phyloP scores from a whole-genome alignment of 2,113 vertebrate species.

The Gobio gobio region DNA sequence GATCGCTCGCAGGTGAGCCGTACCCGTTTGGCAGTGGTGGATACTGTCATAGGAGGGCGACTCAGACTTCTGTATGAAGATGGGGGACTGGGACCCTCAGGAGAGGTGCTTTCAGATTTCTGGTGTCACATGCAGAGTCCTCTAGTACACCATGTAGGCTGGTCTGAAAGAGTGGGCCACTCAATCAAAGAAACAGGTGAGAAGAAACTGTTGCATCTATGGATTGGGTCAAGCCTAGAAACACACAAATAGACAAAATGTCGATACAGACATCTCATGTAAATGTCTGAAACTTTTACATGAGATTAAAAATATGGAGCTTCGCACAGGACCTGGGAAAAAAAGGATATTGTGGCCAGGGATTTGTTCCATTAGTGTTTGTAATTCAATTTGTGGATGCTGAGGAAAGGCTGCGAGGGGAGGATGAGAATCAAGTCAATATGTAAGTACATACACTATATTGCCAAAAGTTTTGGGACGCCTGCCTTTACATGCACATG shows the following conservation, averaged over 20 bases:
- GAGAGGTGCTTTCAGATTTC: slow-evolving; percentile 76
- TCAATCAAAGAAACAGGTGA: slow-evolving; percentile 80
- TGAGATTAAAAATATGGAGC: neutral
- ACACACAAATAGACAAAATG: neutral
- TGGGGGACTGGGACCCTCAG: slow-evolving; percentile 72
- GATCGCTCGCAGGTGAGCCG: slow-evolving; percentile 86
- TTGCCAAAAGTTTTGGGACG: too few species aligned
- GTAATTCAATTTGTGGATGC: too few species aligned
- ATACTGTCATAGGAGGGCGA: slow-evolving; percentile 86
- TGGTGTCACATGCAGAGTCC: slow-evolving; percentile 97
- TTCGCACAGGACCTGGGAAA: neutral
- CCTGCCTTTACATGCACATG: too few species aligned
- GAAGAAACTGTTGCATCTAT: neutral
- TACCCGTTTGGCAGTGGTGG: slow-evolving; percentile 85
- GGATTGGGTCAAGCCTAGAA: neutral
- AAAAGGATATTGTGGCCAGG: too few species aligned
- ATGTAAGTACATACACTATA: too few species aligned
- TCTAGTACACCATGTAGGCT: slow-evolving; percentile 89
- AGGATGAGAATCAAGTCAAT: too few species aligned
- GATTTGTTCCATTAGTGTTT: too few species aligned
- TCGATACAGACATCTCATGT: neutral
- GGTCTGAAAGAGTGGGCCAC: slow-evolving; percentile 90
- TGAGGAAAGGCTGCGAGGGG: too few species aligned
- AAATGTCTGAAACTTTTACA: neutral
- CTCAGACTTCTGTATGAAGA: slow-evolving; percentile 88